Percentiles rank a stretch among this genome's conserved stretches.
Conservation (phyloP, 2,113 vertebrate genomes). For the Ophthalmolycus amberensis region DNA sequence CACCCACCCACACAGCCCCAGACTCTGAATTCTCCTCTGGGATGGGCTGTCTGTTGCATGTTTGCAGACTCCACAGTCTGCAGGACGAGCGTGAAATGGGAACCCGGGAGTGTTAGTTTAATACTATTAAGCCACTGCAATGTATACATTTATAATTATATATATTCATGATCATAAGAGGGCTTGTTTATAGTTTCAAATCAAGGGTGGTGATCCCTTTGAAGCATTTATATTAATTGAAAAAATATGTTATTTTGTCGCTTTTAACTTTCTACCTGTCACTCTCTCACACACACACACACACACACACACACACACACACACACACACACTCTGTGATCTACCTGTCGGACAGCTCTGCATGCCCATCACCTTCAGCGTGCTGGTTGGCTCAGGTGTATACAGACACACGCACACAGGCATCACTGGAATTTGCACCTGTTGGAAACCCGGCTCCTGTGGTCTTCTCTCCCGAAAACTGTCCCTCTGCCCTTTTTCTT, state of each 20-base stretch:
- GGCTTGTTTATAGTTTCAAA: background rate
- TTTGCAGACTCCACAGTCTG: slow-evolving; percentile 35
- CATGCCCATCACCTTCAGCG: slow-evolving; percentile 11
- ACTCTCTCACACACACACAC: background rate
- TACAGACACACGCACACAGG: slow-evolving; percentile 64
- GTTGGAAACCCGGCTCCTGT: slow-evolving; percentile 66
- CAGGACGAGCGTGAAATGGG: slow-evolving; percentile 38
- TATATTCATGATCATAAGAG: background rate
- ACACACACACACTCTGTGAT: background rate
- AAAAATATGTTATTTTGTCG: background rate
- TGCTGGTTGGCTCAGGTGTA: slow-evolving; percentile 60
- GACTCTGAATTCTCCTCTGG: slow-evolving; percentile 36
- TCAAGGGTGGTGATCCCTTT: background rate
- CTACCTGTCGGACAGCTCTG: background rate
- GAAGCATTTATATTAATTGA: background rate
- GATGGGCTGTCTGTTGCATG: slow-evolving; percentile 25
- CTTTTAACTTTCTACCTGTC: background rate
- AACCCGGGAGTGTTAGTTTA: slow-evolving; percentile 26
- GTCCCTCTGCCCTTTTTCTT: slow-evolving; percentile 20
- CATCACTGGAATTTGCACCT: slow-evolving; percentile 86
- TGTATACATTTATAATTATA: background rate
- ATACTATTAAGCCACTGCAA: slow-evolving; percentile 8
- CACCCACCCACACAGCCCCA: slow-evolving; percentile 70
- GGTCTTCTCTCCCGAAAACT: slow-evolving; percentile 50
- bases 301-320: background rate